A percentile compares a stretch with the other conserved stretches of the same genome.
Conservation (phyloP, 2,113 vertebrate genomes). For the Takifugu flavidus region DNA sequence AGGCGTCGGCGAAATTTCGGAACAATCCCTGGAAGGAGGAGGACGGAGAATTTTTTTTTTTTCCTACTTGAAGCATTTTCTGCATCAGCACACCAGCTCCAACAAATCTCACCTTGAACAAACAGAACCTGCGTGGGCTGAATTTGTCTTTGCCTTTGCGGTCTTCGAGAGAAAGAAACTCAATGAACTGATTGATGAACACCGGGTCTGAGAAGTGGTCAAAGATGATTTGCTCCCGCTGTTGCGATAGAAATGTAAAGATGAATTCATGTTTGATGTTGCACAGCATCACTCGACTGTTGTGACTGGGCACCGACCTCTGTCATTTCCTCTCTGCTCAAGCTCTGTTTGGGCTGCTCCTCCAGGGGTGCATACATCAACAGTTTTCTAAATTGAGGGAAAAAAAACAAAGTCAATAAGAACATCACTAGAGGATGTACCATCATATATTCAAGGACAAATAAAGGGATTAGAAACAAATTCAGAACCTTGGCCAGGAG, state of each 20-base stretch:
- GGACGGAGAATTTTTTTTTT: neutral
- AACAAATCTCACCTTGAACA: constrained; percentile 86
- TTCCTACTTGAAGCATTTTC: neutral
- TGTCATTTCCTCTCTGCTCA: constrained; percentile 85
- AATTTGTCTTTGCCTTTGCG: constrained; percentile 99
- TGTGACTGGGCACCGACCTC: constrained; percentile 75
- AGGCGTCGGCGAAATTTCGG: constrained; percentile 89
- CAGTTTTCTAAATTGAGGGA: constrained; percentile 77
- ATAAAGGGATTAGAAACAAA: neutral
- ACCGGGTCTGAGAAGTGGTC: constrained; percentile 93
- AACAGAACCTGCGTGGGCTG: constrained; percentile 94
- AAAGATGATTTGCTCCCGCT: constrained; percentile 93
- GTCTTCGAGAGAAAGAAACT: constrained; percentile 95
- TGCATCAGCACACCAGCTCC: too few relatives aligned
- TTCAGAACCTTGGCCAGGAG: constrained; percentile 86
- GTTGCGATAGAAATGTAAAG: constrained; percentile 26
- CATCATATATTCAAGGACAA: neutral
- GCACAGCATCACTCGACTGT: neutral
- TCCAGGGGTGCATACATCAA: constrained; percentile 85
- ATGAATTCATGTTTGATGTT: neutral
- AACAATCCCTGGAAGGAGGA: constrained; percentile 83
- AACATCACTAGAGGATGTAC: neutral
- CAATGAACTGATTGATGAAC: constrained; percentile 92
- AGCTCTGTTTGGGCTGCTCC: constrained; percentile 87
- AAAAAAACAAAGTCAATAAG: neutral